phyloP scores from a whole-genome alignment of 2,888 invertebrate genomes.

The Trilocha varians region DNA sequence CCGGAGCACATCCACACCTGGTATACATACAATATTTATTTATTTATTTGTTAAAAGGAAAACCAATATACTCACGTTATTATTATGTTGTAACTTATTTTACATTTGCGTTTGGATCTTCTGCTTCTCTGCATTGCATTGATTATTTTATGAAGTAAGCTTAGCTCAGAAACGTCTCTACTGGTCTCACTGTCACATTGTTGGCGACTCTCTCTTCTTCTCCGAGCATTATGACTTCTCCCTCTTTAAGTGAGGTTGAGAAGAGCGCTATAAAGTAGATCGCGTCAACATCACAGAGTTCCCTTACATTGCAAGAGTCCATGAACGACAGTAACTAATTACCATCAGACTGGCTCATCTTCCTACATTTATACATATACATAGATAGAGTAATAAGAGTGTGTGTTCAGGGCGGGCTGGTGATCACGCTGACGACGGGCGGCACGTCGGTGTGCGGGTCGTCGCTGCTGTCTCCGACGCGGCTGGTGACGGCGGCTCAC shows the following conservation, averaged over 20 bases:
- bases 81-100: not conserved
- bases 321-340: no score
- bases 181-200: no score
- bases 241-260: no score
- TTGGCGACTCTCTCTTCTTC: no score
- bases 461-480: conserved; percentile 14
- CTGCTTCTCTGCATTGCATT: no score
- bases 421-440: conserved; percentile 11
- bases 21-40: conserved; percentile 11
- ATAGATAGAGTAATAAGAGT: not conserved
- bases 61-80: not conserved
- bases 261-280: not conserved
- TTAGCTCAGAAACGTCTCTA: no score
- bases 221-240: no score
- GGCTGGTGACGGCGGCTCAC: conserved; percentile 23
- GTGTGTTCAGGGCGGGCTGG: conserved; percentile 11
- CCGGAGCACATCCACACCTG: conserved; percentile 20
- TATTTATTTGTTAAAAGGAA: not conserved
- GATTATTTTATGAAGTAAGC: no score
- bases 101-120: no score
- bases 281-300: no score
- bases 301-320: no score
- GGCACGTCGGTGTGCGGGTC: conserved; percentile 22
- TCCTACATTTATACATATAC: not conserved
- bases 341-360: no score